Conservation (phyloP, 2,888 invertebrate species). For the Agrotis clavis region DNA sequence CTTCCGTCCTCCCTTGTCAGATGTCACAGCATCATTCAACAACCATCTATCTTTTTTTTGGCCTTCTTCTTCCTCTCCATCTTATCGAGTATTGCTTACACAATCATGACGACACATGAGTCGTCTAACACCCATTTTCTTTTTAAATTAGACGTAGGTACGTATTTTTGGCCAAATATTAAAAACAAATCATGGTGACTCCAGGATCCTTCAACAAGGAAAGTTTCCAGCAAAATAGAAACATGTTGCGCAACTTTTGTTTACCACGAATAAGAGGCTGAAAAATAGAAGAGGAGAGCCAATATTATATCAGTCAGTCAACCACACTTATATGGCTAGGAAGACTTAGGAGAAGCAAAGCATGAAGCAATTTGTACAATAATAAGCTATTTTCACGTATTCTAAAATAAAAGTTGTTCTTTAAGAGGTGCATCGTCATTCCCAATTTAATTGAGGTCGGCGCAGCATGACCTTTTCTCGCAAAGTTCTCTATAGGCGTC, state of each 20-base stretch:
- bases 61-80: no score
- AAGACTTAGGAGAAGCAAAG: conserved; percentile 1
- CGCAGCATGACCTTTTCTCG: neutral
- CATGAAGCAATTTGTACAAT: conserved; percentile 19
- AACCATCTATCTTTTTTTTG: no score
- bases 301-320: conserved; percentile 1
- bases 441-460: neutral
- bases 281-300: neutral
- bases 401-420: conserved; percentile 15
- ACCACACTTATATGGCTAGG: neutral
- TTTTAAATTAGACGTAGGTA: no score
- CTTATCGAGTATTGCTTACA: no score
- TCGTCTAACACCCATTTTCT: no score
- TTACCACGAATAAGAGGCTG: neutral
- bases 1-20: no score
- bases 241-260: conserved; percentile 8
- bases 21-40: no score
- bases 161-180: no score
- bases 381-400: conserved; percentile 13
- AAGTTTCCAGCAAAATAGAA: neutral
- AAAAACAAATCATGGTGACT: neutral
- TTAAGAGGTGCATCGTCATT: neutral
- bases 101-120: no score
- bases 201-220: neutral
- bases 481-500: neutral